Percentiles rank a stretch among this genome's conserved stretches.
phyloP scores from a whole-genome alignment of 2,888 invertebrate genomes.

The Scelioninae gen. 1 region DNA sequence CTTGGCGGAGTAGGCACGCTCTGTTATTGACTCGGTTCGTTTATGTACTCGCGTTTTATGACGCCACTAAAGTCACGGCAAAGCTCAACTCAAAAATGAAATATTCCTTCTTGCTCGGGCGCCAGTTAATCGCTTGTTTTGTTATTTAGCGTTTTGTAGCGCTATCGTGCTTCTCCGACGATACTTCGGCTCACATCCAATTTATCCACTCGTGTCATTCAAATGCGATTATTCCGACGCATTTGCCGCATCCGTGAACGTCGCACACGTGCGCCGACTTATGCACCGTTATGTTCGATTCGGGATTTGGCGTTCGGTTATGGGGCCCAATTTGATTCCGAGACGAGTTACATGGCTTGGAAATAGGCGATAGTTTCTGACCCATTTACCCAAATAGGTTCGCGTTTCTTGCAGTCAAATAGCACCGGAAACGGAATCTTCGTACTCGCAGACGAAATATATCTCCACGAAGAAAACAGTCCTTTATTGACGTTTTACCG shows the following conservation, averaged over 20 bases:
- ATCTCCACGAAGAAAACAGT: constrained; percentile 42
- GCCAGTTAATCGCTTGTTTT: constrained; percentile 9
- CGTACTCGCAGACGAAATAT: constrained; percentile 54
- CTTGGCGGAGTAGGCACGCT: constrained; percentile 65
- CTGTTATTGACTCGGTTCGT: constrained; percentile 82
- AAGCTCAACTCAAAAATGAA: constrained; percentile 78
- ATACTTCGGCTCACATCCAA: too few species aligned
- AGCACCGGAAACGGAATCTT: constrained; percentile 56
- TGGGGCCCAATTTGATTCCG: constrained; percentile 76
- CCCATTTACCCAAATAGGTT: constrained; percentile 81
- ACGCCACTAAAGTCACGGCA: constrained; percentile 78
- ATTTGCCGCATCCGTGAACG: constrained; percentile 55
- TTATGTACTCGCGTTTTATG: constrained; percentile 83
- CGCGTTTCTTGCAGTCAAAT: constrained; percentile 56
- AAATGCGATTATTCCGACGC: constrained; percentile 68
- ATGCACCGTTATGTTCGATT: constrained; percentile 45
- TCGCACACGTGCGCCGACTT: constrained; percentile 12
- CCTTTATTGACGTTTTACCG: constrained; percentile 42
- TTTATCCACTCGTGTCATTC: constrained; percentile 54
- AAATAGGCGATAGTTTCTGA: constrained; percentile 81
- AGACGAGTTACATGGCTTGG: constrained; percentile 79
- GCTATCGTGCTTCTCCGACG: constrained; percentile 9
- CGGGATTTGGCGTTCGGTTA: constrained; percentile 59
- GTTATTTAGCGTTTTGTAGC: constrained; percentile 4
- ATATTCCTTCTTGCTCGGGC: constrained; percentile 47